These are phyloP conservation scores for Allygus modestus DNA, from an alignment of 2,888 invertebrate species.

Conservation along the genomic window DNA sequence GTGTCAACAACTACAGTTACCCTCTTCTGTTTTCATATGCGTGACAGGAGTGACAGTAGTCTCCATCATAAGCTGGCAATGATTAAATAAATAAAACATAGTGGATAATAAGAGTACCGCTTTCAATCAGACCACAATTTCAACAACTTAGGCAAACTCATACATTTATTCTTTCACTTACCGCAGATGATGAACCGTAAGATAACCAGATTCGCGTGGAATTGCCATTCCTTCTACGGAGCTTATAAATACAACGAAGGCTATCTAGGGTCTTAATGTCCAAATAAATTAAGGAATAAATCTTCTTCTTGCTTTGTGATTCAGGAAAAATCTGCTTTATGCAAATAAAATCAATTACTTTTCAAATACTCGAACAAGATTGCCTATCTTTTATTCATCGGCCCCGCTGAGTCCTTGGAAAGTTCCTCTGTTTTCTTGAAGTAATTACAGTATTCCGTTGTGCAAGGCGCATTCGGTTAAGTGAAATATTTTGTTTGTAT, in stretches of 20 bases:
- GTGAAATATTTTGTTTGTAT: too few species aligned
- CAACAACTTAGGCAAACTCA: background rate
- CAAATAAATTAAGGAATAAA: constrained; percentile 19
- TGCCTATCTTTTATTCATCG: constrained; percentile 45
- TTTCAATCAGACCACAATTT: too few species aligned
- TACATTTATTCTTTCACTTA: background rate
- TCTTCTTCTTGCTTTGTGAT: background rate
- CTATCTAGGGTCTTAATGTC: constrained; percentile 2
- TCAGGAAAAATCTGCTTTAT: constrained; percentile 25
- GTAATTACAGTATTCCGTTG: constrained; percentile 7
- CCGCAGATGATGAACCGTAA: background rate
- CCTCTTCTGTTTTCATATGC: too few species aligned
- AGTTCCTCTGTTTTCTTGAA: background rate
- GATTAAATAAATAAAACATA: too few species aligned
- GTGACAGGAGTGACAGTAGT: too few species aligned
- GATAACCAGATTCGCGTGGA: background rate
- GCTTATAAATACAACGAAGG: constrained; percentile 10
- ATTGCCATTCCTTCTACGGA: constrained; percentile 5
- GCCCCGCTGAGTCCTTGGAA: background rate
- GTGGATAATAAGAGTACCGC: too few species aligned
- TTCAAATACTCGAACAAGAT: constrained; percentile 39
- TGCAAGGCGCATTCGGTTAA: too few species aligned
- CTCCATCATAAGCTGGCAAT: too few species aligned
- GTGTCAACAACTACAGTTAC: too few species aligned
- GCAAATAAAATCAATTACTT: constrained; percentile 26